A percentile compares a stretch with the other conserved stretches of the same genome.
These are phyloP conservation scores for Bombus sylvicola DNA, from an alignment of 1,140 invertebrate genomes.

Conservation along the genomic window DNA sequence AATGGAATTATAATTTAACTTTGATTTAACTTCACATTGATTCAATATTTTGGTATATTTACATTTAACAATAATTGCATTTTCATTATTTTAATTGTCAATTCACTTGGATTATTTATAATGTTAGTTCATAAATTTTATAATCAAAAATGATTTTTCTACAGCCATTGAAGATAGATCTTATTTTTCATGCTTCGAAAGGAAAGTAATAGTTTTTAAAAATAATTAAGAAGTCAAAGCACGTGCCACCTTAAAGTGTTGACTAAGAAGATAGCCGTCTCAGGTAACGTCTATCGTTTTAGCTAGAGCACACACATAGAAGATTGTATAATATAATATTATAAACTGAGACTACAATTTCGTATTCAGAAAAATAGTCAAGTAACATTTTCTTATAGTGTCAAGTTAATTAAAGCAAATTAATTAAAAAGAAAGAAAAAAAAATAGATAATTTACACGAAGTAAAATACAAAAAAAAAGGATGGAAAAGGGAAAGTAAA, in stretches of 20 bases:
- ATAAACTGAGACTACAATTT: neutral
- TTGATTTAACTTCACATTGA: too few species aligned
- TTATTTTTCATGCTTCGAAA: too few species aligned
- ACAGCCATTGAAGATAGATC: too few species aligned
- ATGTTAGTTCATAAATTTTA: neutral
- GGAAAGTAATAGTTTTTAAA: neutral
- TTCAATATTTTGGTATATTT: too few species aligned
- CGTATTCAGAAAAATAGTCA: neutral
- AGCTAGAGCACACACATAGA: neutral
- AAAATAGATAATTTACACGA: too few species aligned
- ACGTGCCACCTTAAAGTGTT: neutral
- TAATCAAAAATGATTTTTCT: too few species aligned
- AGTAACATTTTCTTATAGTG: neutral
- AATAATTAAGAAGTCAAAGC: neutral
- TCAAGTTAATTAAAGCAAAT: neutral
- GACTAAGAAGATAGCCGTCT: neutral
- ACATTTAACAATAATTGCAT: too few species aligned
- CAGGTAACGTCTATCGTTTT: neutral
- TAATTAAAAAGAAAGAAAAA: neutral
- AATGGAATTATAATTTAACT: too few species aligned
- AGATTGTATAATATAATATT: neutral
- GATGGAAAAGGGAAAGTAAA: too few species aligned
- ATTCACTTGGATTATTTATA: neutral
- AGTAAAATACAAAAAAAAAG: too few species aligned
- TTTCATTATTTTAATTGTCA: neutral